Conservation (phyloP, 2,888 invertebrate genomes). For the Tribolium freemani region DNA sequence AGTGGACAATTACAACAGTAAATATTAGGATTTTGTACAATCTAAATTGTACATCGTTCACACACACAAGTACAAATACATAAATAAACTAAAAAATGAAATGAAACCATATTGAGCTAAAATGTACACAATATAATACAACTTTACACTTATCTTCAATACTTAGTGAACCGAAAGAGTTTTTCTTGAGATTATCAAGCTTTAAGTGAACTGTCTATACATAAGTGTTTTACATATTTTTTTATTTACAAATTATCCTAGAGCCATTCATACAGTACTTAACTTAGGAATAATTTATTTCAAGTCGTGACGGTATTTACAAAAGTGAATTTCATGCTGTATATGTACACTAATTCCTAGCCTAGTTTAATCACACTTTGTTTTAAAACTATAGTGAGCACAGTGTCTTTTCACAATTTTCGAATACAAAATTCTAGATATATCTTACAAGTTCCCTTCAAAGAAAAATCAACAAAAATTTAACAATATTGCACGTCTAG, state of each 20-base stretch:
- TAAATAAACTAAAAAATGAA: constrained; percentile 65
- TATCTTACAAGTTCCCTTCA: constrained; percentile 24
- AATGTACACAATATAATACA: constrained; percentile 67
- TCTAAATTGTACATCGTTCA: constrained; percentile 64
- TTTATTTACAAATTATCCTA: constrained; percentile 56
- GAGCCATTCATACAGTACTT: constrained; percentile 61
- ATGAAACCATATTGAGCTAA: constrained; percentile 66
- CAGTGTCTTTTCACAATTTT: constrained; percentile 56
- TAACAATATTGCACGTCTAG: constrained; percentile 55
- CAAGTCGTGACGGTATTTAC: constrained; percentile 63
- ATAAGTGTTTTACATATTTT: constrained; percentile 46
- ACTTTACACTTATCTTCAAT: constrained; percentile 60
- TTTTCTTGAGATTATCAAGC: constrained; percentile 45
- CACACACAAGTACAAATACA: constrained; percentile 67
- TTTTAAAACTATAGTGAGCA: constrained; percentile 60
- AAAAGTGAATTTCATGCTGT: constrained; percentile 56
- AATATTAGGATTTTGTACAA: constrained; percentile 66
- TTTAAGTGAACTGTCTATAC: constrained; percentile 42
- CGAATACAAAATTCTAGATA: constrained; percentile 48
- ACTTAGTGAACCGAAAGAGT: constrained; percentile 29
- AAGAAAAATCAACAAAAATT: constrained; percentile 37
- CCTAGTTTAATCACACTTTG: constrained; percentile 66
- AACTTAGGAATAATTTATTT: constrained; percentile 60
- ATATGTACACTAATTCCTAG: constrained; percentile 63
- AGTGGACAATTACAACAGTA: constrained; percentile 70